A percentile compares a stretch with the other conserved stretches of the same genome.
phyloP scores from a whole-genome alignment of 2,113 vertebrate species.

The Antechinus flavipes region DNA sequence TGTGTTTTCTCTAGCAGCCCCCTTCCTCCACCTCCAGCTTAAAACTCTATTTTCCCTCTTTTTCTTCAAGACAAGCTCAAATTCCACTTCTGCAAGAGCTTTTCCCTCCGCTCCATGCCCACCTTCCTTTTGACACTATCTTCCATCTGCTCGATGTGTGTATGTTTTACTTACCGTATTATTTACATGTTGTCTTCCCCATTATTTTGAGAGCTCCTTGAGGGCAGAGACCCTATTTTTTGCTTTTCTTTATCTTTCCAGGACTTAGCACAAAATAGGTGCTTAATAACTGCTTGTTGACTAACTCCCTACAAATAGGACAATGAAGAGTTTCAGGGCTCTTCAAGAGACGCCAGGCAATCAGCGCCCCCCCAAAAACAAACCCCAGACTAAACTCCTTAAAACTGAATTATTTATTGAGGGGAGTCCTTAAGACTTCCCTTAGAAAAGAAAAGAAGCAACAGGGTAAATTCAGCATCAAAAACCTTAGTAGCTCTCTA shows the following conservation, averaged over 20 bases:
- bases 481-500: background rate
- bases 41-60: background rate
- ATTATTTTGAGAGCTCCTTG: background rate
- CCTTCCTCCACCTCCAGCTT: too few relatives aligned
- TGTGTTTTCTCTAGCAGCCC: background rate
- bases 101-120: background rate
- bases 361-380: background rate
- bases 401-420: background rate
- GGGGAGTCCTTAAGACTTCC: background rate
- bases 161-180: background rate
- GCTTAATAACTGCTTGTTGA: background rate
- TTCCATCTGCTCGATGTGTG: background rate
- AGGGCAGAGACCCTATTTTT: background rate
- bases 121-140: background rate
- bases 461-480: background rate
- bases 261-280: background rate
- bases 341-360: background rate
- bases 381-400: constrained; percentile 1
- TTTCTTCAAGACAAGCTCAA: background rate
- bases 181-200: too few relatives aligned
- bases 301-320: background rate
- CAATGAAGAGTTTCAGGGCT: background rate
- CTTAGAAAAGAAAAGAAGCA: background rate
- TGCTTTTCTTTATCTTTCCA: background rate
- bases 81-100: background rate